phyloP scores from a whole-genome alignment of 2,888 invertebrate genomes.

The Eupithecia inturbata region DNA sequence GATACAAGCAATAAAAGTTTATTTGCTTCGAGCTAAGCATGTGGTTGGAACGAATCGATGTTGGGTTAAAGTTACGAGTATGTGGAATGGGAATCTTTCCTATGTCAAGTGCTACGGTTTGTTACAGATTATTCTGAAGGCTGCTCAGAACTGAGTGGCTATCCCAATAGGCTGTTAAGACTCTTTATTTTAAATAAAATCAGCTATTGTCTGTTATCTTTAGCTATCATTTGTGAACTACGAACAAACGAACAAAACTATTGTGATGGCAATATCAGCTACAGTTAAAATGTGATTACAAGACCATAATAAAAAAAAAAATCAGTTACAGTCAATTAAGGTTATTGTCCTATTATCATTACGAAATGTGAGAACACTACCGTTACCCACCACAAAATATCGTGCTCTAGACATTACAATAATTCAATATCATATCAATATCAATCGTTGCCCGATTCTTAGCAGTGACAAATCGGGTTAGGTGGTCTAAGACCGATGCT shows the following conservation, averaged over 20 bases:
- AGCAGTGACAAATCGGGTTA: constrained; percentile 50
- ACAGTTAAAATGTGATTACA: too few relatives aligned
- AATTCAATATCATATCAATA: constrained; percentile 52
- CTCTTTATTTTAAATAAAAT: not conserved
- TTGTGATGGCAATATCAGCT: not conserved
- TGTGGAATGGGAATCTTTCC: constrained; percentile 62
- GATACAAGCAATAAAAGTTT: constrained; percentile 33
- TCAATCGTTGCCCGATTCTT: constrained; percentile 45
- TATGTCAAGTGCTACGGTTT: constrained; percentile 62
- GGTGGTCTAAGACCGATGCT: constrained; percentile 29
- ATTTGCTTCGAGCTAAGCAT: constrained; percentile 28
- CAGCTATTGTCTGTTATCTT: not conserved
- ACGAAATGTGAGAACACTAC: not conserved
- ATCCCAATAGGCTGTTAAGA: not conserved
- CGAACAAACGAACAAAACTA: not conserved
- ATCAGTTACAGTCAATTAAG: not conserved
- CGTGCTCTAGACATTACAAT: constrained; percentile 43
- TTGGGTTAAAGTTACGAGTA: constrained; percentile 46
- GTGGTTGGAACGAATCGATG: constrained; percentile 36
- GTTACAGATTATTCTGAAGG: constrained; percentile 50
- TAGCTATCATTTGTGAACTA: not conserved
- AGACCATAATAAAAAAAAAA: not conserved
- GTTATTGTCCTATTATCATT: not conserved
- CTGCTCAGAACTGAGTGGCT: constrained; percentile 27
- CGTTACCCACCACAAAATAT: constrained; percentile 7